phyloP scores from a whole-genome alignment of 2,113 vertebrate genomes.

The Ageneiosus marmoratus region DNA sequence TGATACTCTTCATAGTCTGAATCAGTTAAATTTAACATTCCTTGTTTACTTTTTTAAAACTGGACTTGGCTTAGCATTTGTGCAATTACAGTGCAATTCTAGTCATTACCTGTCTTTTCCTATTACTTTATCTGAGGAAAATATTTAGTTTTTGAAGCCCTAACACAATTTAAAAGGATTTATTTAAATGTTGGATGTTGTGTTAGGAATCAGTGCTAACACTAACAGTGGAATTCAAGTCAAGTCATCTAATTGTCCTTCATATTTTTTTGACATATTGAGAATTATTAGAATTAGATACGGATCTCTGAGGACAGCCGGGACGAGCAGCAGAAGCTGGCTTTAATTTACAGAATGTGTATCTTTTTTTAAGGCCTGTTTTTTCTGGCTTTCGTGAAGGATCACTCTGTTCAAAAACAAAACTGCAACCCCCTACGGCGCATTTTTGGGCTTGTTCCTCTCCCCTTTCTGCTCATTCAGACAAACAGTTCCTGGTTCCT shows the following conservation, averaged over 20 bases:
- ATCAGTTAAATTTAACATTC: not conserved
- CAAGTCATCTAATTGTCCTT: not conserved
- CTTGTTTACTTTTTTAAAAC: not conserved
- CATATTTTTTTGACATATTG: not conserved
- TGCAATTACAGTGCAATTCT: not conserved
- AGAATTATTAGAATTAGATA: not conserved
- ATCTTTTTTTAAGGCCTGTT: slow-evolving; percentile 2
- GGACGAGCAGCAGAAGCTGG: slow-evolving; percentile 5
- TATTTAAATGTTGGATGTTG: not conserved
- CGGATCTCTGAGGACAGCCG: slow-evolving; percentile 24
- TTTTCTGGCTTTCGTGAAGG: slow-evolving; percentile 15
- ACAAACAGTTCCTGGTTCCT: slow-evolving; percentile 45
- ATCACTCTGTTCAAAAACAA: slow-evolving; percentile 39
- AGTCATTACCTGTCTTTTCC: not conserved
- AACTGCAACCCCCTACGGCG: slow-evolving; percentile 14
- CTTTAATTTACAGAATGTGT: slow-evolving; percentile 17
- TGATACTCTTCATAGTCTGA: not conserved
- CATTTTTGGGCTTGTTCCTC: slow-evolving; percentile 20
- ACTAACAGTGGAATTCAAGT: not conserved
- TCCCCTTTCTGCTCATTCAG: slow-evolving; percentile 30
- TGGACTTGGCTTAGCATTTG: not conserved
- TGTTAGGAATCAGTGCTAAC: not conserved
- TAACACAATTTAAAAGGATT: not conserved
- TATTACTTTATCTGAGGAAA: not conserved
- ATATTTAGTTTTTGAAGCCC: not conserved